phyloP scores from a whole-genome alignment of 2,797 vertebrate genomes.

The Crypturellus tataupa region DNA sequence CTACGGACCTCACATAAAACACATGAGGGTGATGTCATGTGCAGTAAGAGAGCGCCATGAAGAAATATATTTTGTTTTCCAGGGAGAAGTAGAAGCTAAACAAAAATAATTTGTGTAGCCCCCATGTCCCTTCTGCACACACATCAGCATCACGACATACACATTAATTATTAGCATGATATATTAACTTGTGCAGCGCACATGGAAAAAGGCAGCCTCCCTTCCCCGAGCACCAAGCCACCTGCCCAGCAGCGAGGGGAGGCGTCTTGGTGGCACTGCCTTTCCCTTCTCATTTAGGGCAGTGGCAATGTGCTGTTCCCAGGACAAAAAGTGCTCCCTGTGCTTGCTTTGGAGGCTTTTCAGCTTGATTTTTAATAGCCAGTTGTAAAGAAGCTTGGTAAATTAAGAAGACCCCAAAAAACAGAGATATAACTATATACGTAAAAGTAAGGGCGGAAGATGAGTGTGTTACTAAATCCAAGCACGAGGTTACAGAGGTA shows the following conservation, averaged over 20 bases:
- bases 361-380: not conserved
- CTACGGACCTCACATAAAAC: not conserved
- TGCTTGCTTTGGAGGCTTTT: not conserved
- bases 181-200: not conserved
- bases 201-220: not conserved
- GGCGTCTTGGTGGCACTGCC: not conserved
- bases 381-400: not conserved
- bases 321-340: not conserved
- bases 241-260: not conserved
- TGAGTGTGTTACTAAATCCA: not conserved
- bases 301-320: not conserved
- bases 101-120: not conserved
- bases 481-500: not conserved
- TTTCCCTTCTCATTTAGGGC: not conserved
- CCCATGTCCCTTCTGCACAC: not conserved
- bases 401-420: not conserved
- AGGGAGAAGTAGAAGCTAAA: not conserved
- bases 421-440: fast-evolving
- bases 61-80: not conserved
- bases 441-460: not conserved
- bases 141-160: not conserved
- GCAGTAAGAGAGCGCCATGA: not conserved
- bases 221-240: not conserved
- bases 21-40: not conserved
- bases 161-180: not conserved